phyloP scores from a whole-genome alignment of 2,888 invertebrate species.

The Luperina nickerlii region DNA sequence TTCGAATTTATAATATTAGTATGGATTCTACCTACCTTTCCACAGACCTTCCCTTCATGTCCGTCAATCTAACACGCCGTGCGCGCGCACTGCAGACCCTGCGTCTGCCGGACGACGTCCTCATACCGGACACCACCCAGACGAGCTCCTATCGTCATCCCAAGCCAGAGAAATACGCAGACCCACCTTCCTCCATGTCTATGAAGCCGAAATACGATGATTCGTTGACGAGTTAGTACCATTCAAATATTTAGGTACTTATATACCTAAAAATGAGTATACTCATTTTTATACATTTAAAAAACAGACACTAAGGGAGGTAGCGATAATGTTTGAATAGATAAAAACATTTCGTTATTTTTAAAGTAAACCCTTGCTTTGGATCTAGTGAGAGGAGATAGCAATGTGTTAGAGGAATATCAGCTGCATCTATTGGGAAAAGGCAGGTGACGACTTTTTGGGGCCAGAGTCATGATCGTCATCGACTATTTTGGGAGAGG shows the following conservation, averaged over 20 bases:
- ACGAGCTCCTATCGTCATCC: slow-evolving; percentile 80
- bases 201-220: slow-evolving; percentile 82
- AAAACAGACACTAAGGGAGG: no score
- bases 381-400: background rate
- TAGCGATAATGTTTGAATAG: no score
- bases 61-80: slow-evolving; percentile 83
- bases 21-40: background rate
- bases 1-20: no score
- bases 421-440: no score
- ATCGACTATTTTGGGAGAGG: background rate
- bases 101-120: slow-evolving; percentile 82
- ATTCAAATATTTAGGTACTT: background rate
- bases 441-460: no score
- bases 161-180: slow-evolving; percentile 80
- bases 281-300: no score
- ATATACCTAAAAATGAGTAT: no score
- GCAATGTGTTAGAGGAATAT: background rate
- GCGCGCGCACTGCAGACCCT: slow-evolving; percentile 86
- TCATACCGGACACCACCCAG: slow-evolving; percentile 84
- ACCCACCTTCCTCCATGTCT: slow-evolving; percentile 76
- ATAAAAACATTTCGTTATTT: no score
- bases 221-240: slow-evolving; percentile 77
- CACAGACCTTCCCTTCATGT: slow-evolving; percentile 87
- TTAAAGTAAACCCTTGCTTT: background rate
- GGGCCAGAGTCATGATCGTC: background rate